These are phyloP conservation scores for Nysson spinosus DNA, from an alignment of 2,888 invertebrate genomes.

Conservation along the genomic window DNA sequence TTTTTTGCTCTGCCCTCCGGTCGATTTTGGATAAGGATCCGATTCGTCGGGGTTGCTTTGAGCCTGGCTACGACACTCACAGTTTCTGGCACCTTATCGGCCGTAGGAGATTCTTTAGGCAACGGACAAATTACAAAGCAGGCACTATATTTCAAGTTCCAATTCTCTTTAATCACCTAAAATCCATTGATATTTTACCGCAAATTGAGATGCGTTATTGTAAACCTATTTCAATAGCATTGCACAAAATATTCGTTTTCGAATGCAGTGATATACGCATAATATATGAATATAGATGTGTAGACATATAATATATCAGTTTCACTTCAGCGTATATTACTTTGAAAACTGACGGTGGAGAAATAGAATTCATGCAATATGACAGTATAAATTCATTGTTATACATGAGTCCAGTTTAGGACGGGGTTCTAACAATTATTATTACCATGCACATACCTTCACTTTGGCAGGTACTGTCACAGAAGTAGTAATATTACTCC, in stretches of 20 bases:
- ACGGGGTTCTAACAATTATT: too few relatives aligned
- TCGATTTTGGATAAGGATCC: conserved; percentile 81
- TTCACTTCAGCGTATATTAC: too few relatives aligned
- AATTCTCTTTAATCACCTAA: conserved; percentile 92
- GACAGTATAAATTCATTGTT: too few relatives aligned
- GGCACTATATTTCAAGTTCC: conserved; percentile 95
- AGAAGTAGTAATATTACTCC: conserved; percentile 74
- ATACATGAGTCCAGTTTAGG: too few relatives aligned
- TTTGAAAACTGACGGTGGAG: too few relatives aligned
- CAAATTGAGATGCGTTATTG: too few relatives aligned
- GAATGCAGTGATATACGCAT: too few relatives aligned
- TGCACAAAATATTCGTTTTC: too few relatives aligned
- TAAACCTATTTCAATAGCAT: too few relatives aligned
- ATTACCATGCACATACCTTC: conserved; percentile 80
- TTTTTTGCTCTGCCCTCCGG: conserved; percentile 78
- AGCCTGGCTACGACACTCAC: conserved; percentile 84
- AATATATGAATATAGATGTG: too few relatives aligned
- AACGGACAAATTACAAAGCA: conserved; percentile 92
- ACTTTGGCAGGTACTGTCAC: conserved; percentile 86
- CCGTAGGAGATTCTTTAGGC: conserved; percentile 80
- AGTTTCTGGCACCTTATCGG: conserved; percentile 82
- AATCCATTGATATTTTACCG: conserved; percentile 7
- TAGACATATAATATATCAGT: too few relatives aligned
- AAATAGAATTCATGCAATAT: too few relatives aligned
- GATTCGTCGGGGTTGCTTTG: conserved; percentile 82